These are phyloP conservation scores for Bacillus rossius DNA, from an alignment of 1,140 invertebrate genomes.

Conservation along the genomic window DNA sequence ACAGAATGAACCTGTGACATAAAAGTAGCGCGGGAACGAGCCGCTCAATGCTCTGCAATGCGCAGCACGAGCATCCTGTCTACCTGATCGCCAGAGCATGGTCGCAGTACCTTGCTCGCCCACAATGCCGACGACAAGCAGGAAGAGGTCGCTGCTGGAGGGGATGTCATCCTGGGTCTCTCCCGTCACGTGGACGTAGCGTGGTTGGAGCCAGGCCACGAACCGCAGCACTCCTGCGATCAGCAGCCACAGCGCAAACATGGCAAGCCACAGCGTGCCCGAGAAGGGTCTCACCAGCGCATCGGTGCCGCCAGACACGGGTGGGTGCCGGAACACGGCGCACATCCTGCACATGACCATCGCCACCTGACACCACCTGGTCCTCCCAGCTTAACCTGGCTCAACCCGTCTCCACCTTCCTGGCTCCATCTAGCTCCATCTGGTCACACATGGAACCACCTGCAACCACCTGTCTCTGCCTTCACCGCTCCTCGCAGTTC, in stretches of 20 bases:
- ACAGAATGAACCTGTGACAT: too few relatives aligned
- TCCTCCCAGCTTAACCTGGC: too few relatives aligned
- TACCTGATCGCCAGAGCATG: too few relatives aligned
- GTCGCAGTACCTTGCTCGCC: neutral
- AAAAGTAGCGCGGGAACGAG: too few relatives aligned
- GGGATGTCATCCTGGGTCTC: neutral
- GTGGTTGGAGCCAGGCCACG: neutral
- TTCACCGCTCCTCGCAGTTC: too few relatives aligned
- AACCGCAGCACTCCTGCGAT: neutral
- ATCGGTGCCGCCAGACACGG: neutral
- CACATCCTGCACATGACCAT: neutral
- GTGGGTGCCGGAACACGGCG: conserved; percentile 2
- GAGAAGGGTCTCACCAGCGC: neutral
- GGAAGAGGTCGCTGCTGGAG: conserved; percentile 1
- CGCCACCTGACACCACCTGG: too few relatives aligned
- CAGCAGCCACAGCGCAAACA: neutral
- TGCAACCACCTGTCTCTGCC: too few relatives aligned
- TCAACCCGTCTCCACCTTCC: too few relatives aligned
- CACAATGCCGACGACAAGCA: neutral
- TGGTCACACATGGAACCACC: too few relatives aligned
- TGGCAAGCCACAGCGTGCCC: neutral
- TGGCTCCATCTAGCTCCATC: too few relatives aligned
- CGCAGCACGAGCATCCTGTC: too few relatives aligned
- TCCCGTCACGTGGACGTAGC: neutral
- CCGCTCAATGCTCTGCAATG: too few relatives aligned